Conservation (phyloP, 1,140 invertebrate genomes). For the Penaeus vannamei region DNA sequence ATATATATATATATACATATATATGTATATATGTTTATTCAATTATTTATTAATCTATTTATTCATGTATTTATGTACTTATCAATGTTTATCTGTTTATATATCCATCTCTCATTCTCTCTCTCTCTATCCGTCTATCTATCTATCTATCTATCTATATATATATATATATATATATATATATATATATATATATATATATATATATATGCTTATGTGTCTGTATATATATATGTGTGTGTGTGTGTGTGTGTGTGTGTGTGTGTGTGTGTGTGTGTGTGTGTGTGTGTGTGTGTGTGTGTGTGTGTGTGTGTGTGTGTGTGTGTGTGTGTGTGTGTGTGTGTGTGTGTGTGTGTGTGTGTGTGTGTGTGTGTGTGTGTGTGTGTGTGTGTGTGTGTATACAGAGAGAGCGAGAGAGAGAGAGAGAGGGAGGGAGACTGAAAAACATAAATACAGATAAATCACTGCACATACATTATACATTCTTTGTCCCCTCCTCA, state of each 20-base stretch:
- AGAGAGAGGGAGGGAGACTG: not conserved
- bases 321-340: too few species aligned
- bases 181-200: slow-evolving; percentile 31
- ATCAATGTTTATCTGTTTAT: not conserved
- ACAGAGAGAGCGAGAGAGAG: not conserved
- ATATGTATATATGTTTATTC: not conserved
- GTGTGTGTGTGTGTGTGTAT: not conserved
- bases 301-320: too few species aligned
- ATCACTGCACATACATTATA: too few species aligned
- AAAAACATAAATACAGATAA: not conserved
- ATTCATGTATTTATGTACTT: not conserved
- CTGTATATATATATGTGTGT: not conserved
- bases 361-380: not conserved
- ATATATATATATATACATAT: not conserved
- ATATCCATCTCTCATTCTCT: not conserved
- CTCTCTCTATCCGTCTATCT: not conserved
- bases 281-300: too few species aligned
- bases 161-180: not conserved
- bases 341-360: not conserved
- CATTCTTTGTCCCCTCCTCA: too few species aligned
- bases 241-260: too few species aligned
- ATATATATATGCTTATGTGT: slow-evolving; percentile 4
- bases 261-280: too few species aligned
- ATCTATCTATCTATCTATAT: not conserved
- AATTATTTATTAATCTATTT: not conserved